Evolutionary conservation across 2,888 invertebrate species (phyloP).

Genomic region (Polymixis lichenea): DNA sequence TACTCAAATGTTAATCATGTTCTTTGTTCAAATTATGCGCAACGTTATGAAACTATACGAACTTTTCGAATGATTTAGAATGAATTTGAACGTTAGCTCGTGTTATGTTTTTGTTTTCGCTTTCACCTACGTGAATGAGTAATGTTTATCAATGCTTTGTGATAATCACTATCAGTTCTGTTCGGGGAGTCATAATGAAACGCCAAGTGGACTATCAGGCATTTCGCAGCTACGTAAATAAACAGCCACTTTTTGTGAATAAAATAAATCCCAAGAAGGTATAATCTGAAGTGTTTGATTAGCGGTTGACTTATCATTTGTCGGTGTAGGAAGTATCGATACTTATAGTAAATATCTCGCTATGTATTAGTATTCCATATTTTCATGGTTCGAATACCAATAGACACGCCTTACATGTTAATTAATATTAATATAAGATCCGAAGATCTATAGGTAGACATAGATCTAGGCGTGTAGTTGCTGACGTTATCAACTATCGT

Average conservation of each 20-base stretch:
- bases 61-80: neutral
- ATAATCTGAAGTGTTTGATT: neutral
- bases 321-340: neutral
- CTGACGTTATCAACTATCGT: neutral
- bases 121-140: neutral
- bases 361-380: neutral
- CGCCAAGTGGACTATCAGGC: neutral
- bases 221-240: neutral
- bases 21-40: conserved; percentile 51
- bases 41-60: conserved; percentile 36
- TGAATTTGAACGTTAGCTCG: neutral
- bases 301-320: neutral
- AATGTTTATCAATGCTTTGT: conserved; percentile 4
- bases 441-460: neutral
- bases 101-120: neutral
- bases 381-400: neutral
- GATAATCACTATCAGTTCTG: conserved; percentile 12
- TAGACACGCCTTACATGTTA: neutral
- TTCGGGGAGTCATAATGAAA: neutral
- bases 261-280: neutral
- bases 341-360: neutral
- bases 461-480: neutral
- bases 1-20: conserved; percentile 47
- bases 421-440: neutral
- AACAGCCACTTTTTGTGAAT: neutral